Evolutionary conservation across 2,888 invertebrate genomes (phyloP), one percentile per base, ranked within the genome.

Genomic region (Rhimphoctona megacephalus): DNA sequence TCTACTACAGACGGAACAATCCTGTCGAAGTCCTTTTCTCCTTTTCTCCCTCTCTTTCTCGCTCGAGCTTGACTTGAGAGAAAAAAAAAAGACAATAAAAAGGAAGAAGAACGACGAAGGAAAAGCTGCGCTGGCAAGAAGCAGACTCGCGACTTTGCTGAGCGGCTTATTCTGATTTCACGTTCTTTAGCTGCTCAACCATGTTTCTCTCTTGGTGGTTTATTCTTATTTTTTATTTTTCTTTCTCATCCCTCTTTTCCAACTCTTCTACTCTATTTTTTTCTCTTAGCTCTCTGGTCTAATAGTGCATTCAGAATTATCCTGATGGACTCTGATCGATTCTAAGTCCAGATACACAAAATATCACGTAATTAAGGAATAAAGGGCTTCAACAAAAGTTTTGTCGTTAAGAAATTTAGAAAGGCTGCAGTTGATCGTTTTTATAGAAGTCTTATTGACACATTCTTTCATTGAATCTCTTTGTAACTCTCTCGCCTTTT

Each of bases 111-210:
- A 33, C 11, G 30, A 54, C 66, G 30, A 76, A 79, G 66, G 30
- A 77, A 86, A 83, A 81, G 83, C 83, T 83, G 52, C 39, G 64
- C 72, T 73, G 79, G 79, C 74, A 84, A 85, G 70, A 73, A 67
- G 54, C 66, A 36, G 43, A 11, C 22, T 17, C 43, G 57, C 74
- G 22, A 69, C 61, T 80, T 69, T 39, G 43, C 76, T 69, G 78
- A 81, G 81, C 78, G 73, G 78, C 86, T 83, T 70, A 86, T 83
- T 86, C 83, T 83, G 61, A 86, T 86, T 86, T 81, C 78, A 43
- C 80, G 69, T 84, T 81, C 81, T 78, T 66, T 69, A 72, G 64
- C 70, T 80, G 61, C 72, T 70, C 80, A 64, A 54, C 72, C 49
- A 83, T 86, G 83, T 85, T 83, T 83, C 72, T 66, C 66, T 72